phyloP scores from a whole-genome alignment of 1,140 invertebrate genomes.

The Chrysoperla carnea region DNA sequence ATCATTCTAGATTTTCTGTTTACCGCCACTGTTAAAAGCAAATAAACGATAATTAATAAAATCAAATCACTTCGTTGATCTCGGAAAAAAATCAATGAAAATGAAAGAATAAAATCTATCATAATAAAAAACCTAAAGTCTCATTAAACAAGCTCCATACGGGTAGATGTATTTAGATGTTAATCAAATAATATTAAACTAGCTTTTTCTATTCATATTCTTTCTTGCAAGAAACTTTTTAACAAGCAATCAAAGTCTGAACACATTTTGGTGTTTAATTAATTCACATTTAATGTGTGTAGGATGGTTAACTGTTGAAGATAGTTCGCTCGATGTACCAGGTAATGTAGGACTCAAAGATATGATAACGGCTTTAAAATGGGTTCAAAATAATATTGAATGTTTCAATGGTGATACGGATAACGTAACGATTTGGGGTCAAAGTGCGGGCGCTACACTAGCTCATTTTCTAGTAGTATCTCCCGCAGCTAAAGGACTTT shows the following conservation, averaged over 20 bases:
- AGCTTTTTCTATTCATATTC: too few species aligned
- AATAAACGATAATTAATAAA: too few species aligned
- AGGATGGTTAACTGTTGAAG: background rate
- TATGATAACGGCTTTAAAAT: slow-evolving; percentile 37
- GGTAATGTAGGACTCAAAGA: slow-evolving; percentile 53
- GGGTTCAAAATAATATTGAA: slow-evolving; percentile 41
- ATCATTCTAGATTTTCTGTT: too few species aligned
- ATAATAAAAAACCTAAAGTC: background rate
- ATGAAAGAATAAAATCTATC: background rate
- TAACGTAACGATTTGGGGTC: slow-evolving; percentile 37
- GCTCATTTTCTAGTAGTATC: slow-evolving; percentile 27
- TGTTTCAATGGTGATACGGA: slow-evolving; percentile 45
- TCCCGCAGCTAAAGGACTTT: slow-evolving; percentile 25
- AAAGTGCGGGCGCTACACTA: slow-evolving; percentile 33
- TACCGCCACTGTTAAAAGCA: too few species aligned
- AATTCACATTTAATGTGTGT: too few species aligned
- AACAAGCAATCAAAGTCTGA: too few species aligned
- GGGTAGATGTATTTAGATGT: background rate
- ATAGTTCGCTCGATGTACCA: slow-evolving; percentile 18
- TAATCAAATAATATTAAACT: too few species aligned
- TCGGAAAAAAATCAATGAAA: background rate
- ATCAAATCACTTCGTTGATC: too few species aligned
- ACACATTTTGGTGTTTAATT: too few species aligned
- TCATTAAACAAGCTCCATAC: background rate
- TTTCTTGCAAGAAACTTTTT: too few species aligned